Conservation (phyloP, 2,888 invertebrate species). For the Cheilosia scutellata region DNA sequence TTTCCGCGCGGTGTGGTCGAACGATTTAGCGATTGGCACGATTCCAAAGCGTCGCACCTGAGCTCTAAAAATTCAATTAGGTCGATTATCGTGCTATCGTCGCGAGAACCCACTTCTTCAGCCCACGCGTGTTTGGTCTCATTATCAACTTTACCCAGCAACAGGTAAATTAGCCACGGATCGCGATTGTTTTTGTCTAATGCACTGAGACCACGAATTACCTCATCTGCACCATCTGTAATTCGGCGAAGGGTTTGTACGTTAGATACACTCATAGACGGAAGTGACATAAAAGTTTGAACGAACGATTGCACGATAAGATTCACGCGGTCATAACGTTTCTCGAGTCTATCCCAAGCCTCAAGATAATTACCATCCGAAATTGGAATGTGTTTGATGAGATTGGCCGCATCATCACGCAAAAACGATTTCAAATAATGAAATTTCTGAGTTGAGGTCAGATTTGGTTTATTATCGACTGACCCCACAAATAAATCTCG, state of each 20-base stretch:
- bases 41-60: slow-evolving; percentile 14
- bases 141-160: background rate
- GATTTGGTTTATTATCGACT: slow-evolving; percentile 44
- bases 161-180: slow-evolving; percentile 17
- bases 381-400: slow-evolving; percentile 63
- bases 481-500: slow-evolving; percentile 68
- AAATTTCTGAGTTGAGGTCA: slow-evolving; percentile 64
- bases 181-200: slow-evolving; percentile 15
- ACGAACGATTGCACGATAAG: slow-evolving; percentile 23
- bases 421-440: slow-evolving; percentile 63
- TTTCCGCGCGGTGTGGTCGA: slow-evolving; percentile 7
- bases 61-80: slow-evolving; percentile 14
- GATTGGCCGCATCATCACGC: slow-evolving; percentile 48
- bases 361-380: slow-evolving; percentile 57
- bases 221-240: slow-evolving; percentile 23
- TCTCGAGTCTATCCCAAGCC: slow-evolving; percentile 33
- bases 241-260: slow-evolving; percentile 6
- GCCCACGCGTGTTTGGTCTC: background rate
- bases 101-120: slow-evolving; percentile 16
- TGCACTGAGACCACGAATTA: slow-evolving; percentile 30
- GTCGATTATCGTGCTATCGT: background rate
- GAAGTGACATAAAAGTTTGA: slow-evolving; percentile 13
- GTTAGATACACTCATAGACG: background rate
- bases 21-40: slow-evolving; percentile 10
- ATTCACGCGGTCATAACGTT: slow-evolving; percentile 12